phyloP scores from a whole-genome alignment of 2,113 vertebrate genomes.

The Engraulis encrasicolus region DNA sequence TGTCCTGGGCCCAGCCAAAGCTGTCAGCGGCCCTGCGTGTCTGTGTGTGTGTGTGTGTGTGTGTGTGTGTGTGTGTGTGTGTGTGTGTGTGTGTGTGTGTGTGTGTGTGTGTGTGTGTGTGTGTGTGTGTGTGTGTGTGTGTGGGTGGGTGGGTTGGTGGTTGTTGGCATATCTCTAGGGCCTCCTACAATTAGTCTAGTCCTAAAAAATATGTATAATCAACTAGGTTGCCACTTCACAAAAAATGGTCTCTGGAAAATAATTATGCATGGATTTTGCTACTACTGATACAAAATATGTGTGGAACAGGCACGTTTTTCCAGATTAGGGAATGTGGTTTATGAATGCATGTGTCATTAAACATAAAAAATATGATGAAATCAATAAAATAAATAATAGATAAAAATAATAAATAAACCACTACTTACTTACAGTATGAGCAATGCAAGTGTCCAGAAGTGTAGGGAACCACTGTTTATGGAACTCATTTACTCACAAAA shows the following conservation, averaged over 20 bases:
- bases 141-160: background rate
- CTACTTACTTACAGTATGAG: too few relatives aligned
- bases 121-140: conserved; percentile 6
- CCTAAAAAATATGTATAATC: conserved; percentile 69
- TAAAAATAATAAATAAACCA: too few relatives aligned
- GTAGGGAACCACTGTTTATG: too few relatives aligned
- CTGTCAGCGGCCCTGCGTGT: too few relatives aligned
- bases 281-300: conserved; percentile 65
- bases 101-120: background rate
- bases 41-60: too few relatives aligned
- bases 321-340: too few relatives aligned
- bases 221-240: conserved; percentile 68
- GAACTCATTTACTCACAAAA: too few relatives aligned
- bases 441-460: too few relatives aligned
- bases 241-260: conserved; percentile 50
- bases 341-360: too few relatives aligned
- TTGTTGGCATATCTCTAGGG: conserved; percentile 16
- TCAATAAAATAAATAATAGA: too few relatives aligned
- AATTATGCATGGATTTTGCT: conserved; percentile 71
- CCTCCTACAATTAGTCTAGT: conserved; percentile 67
- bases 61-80: background rate
- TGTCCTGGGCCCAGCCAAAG: too few relatives aligned
- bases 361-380: too few relatives aligned
- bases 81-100: conserved; percentile 4
- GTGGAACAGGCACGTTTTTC: conserved; percentile 65